These are phyloP conservation scores for Odontamblyopus rebecca DNA, from an alignment of 2,797 vertebrate species.

Conservation along the genomic window DNA sequence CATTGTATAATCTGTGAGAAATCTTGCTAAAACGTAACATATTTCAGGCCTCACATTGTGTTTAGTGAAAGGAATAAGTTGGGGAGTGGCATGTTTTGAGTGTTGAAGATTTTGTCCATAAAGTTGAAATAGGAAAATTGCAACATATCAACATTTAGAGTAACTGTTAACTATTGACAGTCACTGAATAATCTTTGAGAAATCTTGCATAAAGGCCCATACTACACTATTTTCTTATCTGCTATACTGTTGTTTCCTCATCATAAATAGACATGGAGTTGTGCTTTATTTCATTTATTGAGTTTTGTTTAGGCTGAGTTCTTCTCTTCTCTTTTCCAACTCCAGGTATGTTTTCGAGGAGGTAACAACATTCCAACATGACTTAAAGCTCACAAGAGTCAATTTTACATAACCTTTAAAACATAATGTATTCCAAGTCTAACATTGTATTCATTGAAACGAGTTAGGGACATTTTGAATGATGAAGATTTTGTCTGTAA, in stretches of 20 bases:
- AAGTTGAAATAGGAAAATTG: neutral
- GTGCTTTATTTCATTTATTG: no score
- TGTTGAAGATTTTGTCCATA: neutral
- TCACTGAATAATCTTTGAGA: no score
- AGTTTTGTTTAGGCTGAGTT: no score
- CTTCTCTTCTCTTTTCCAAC: no score
- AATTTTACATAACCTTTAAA: neutral
- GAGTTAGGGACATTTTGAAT: neutral
- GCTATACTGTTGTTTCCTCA: no score
- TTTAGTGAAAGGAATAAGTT: neutral
- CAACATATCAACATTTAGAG: neutral
- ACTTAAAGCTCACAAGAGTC: no score
- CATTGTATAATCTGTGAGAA: neutral
- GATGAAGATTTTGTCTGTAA: neutral
- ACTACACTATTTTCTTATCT: no score
- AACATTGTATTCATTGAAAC: neutral
- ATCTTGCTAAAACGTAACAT: neutral
- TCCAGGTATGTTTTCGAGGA: no score
- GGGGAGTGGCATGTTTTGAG: neutral
- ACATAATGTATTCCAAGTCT: neutral
- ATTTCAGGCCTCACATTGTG: neutral
- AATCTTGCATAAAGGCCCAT: no score
- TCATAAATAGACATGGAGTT: no score
- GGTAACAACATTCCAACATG: no score
- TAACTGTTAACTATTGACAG: no score